Percentiles rank a stretch among this genome's conserved stretches.
Evolutionary conservation across 2,113 vertebrate genomes (phyloP).

Genomic region (Neogale vison): DNA sequence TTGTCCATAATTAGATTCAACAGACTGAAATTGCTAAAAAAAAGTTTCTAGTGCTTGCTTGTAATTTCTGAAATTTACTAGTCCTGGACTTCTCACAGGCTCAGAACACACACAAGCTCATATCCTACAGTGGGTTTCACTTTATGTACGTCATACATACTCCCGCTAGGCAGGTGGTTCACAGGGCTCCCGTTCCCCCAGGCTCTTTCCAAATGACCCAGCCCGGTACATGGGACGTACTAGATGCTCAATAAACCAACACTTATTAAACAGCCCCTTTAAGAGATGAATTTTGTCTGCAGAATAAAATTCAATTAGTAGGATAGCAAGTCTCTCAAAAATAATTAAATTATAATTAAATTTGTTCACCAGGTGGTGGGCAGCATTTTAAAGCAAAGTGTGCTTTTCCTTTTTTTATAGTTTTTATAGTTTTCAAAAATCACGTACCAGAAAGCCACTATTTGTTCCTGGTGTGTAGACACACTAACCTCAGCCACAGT

Average conservation of each 20-base stretch:
- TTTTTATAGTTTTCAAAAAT: not conserved
- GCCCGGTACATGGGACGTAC: accelerated
- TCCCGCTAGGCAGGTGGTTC: too few relatives aligned
- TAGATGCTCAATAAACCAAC: too few relatives aligned
- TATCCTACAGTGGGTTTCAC: not conserved
- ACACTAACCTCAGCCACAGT: not conserved
- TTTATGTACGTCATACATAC: too few relatives aligned
- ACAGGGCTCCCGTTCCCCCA: not conserved
- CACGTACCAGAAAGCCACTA: not conserved
- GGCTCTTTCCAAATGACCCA: not conserved
- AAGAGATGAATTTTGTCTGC: not conserved
- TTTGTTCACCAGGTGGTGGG: not conserved
- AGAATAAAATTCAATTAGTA: not conserved
- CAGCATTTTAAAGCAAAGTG: not conserved
- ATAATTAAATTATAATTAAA: not conserved
- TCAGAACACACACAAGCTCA: not conserved
- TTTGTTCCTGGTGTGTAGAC: not conserved
- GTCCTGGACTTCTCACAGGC: too few relatives aligned
- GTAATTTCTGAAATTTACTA: not conserved
- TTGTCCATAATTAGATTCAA: not conserved
- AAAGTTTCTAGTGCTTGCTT: not conserved
- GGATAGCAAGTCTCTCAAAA: not conserved
- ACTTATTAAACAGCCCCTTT: not conserved
- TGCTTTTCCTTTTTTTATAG: not conserved
- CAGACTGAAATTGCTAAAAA: not conserved